Evolutionary conservation across 1,140 invertebrate genomes (phyloP), one percentile per base, ranked within the genome.

Genomic region (Drosophila lacteicornis): DNA sequence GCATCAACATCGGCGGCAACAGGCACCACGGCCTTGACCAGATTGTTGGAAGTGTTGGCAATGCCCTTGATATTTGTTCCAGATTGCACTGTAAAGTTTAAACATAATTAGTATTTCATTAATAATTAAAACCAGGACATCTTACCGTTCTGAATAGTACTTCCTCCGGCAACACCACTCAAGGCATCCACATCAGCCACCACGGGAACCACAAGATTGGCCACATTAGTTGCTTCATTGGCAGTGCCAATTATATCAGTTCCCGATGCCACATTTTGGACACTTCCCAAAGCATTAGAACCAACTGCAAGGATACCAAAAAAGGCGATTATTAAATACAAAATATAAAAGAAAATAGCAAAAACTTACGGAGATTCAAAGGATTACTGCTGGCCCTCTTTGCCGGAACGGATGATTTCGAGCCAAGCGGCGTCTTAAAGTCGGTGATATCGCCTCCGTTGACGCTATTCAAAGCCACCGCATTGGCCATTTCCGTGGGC

Each of bases 351-450:
- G 4, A 5, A 5, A 49, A 15, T 27, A 7, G 3, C 0, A 0
- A 0, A 8, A 4, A 13, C 62, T 33, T 17, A 65, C 62, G 1
- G 3, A 60, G 13, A 25, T n/a, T 1, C 36, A 56, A 9, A 15
- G 36, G 53, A 56, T 6, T 38, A 8, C 25, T 30, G n/a, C 60
- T 68, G 17, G 66, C 30, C 13, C 83, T 84, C 36, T 86, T 86
- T 3, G 55, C 49, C 4, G 76, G 40, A 0, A 7, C 7, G 9
- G 51, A 45, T 2, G 63, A 27, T 56, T 88, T 80, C 1, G 9
- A 33, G 17, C 19, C 30, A 7, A 38, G 11, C 0, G 50, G 13
- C 4, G 27, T 15, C 2, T 77, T 59, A 0, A 45, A 3, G 8
- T 55, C 43, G 5, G 40, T 22, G 2, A 61, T 13, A 1, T 33